Evolutionary conservation across 2,113 vertebrate species (phyloP).

Genomic region (Lipotes vexillifer): DNA sequence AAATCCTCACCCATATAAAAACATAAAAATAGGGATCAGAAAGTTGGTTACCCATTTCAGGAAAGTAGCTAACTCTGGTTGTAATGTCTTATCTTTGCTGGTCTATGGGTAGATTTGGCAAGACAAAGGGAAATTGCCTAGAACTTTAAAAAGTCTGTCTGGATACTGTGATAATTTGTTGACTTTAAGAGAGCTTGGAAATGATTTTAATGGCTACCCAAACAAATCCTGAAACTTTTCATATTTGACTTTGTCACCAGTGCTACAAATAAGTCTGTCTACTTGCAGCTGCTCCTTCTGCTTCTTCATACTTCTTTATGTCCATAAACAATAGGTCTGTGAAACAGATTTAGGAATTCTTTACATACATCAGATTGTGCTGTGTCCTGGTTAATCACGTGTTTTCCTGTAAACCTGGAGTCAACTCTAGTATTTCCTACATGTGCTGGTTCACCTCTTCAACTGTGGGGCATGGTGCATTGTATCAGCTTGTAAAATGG

Average conservation of each 20-base stretch:
- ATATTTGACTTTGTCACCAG: not conserved
- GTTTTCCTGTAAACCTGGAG: constrained; percentile 49
- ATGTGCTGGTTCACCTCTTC: constrained; percentile 46
- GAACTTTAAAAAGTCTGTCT: constrained; percentile 12
- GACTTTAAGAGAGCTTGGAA: constrained; percentile 14
- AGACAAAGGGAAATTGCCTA: not conserved
- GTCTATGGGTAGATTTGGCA: not conserved
- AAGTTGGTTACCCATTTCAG: constrained; percentile 8
- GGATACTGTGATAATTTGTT: not conserved
- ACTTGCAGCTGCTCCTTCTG: not conserved
- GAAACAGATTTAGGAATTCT: constrained; percentile 54
- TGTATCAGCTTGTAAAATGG: constrained; percentile 37
- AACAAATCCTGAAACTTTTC: constrained; percentile 14
- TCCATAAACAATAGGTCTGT: constrained; percentile 29
- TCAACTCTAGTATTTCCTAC: constrained; percentile 42
- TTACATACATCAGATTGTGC: not conserved
- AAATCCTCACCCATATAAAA: not conserved
- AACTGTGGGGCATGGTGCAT: not conserved
- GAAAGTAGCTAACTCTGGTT: not conserved
- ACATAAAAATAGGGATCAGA: not conserved
- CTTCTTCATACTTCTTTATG: constrained; percentile 4
- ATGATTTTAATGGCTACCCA: not conserved
- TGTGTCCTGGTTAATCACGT: constrained; percentile 30
- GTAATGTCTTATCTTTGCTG: not conserved
- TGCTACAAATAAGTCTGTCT: not conserved